A percentile compares a stretch with the other conserved stretches of the same genome.
Conservation (phyloP, 1,140 invertebrate species). For the Tetramorium simillimum region DNA sequence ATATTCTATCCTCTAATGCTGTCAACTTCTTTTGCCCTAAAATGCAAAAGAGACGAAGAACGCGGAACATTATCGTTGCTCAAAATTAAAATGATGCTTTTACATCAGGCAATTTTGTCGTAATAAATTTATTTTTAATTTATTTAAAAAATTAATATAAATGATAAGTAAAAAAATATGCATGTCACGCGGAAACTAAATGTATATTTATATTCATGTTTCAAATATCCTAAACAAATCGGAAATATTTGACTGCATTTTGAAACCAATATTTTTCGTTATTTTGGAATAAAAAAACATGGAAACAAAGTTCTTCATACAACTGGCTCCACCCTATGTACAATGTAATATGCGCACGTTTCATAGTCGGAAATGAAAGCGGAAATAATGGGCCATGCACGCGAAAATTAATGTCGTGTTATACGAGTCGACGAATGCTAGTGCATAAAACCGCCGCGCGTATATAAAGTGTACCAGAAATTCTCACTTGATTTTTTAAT, state of each 20-base stretch:
- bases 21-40: background rate
- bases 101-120: background rate
- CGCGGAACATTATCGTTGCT: background rate
- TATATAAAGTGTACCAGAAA: background rate
- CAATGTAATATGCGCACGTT: constrained; percentile 19
- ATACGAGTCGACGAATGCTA: background rate
- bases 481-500: background rate
- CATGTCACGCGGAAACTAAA: background rate
- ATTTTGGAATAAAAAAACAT: background rate
- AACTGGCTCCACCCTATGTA: background rate
- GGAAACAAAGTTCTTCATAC: background rate
- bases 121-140: background rate
- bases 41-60: background rate
- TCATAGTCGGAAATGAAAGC: constrained; percentile 29
- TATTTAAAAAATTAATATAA: background rate
- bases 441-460: background rate
- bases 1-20: constrained; percentile 1
- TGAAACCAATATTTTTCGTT: background rate
- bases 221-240: background rate
- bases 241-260: background rate
- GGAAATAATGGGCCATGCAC: constrained; percentile 37
- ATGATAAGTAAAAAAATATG: background rate
- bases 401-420: constrained; percentile 45
- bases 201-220: background rate
- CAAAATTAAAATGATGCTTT: background rate